These are phyloP conservation scores for Oopsacas minuta DNA, from an alignment of 37 sponge, comb jelly and placozoan genomes.

Conservation along the genomic window DNA sequence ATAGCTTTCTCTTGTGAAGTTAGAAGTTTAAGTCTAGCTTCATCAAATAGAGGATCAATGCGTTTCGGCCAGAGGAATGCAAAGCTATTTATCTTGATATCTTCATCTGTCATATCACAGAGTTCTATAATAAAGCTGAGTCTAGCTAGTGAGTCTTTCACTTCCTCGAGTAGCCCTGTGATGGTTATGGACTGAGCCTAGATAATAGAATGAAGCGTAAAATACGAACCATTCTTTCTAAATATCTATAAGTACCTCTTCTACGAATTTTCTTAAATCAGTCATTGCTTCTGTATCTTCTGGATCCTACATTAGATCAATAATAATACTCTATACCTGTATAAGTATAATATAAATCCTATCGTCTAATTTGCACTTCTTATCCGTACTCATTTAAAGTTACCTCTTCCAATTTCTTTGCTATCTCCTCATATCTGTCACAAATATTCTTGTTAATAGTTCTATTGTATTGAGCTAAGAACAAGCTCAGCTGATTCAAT, in stretches of 20 bases:
- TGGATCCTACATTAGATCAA: constrained; percentile 26
- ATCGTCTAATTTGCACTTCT: neutral
- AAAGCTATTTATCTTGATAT: constrained; percentile 73
- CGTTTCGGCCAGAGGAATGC: constrained; percentile 80
- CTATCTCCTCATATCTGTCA: constrained; percentile 66
- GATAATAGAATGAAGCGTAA: neutral
- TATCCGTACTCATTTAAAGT: neutral
- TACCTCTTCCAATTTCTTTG: constrained; percentile 54
- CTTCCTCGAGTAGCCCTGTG: constrained; percentile 39
- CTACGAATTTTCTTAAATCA: constrained; percentile 56
- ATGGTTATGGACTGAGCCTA: constrained; percentile 17
- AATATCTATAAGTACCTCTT: constrained; percentile 25
- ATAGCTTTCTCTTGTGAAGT: constrained; percentile 55
- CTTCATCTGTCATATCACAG: constrained; percentile 51
- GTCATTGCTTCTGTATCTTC: constrained; percentile 66
- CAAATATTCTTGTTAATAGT: constrained; percentile 74
- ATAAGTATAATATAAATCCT: no score
- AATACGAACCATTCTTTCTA: neutral
- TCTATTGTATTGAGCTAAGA: constrained; percentile 57
- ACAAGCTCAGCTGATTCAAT: constrained; percentile 28
- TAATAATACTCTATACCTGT: neutral
- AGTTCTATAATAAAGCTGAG: constrained; percentile 70
- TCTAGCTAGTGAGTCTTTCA: constrained; percentile 54
- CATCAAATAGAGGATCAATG: constrained; percentile 89
- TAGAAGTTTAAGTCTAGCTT: constrained; percentile 51